These are phyloP conservation scores for Calameuta idolon DNA, from an alignment of 2,888 invertebrate genomes.

Conservation along the genomic window DNA sequence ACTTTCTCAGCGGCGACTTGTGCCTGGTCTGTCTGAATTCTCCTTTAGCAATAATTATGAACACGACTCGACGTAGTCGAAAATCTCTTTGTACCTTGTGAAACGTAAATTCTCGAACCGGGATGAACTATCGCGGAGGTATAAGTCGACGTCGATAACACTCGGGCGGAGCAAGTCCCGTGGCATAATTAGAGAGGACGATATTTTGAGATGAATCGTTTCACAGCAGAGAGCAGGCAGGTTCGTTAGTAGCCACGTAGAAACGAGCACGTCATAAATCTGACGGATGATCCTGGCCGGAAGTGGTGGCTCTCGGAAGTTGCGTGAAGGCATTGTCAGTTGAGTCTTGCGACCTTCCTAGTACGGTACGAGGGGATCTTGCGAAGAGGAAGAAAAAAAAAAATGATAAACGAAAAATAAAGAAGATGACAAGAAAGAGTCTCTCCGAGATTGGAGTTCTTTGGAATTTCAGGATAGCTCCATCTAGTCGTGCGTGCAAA, in stretches of 20 bases:
- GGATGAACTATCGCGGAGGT: not conserved
- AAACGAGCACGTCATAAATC: not conserved
- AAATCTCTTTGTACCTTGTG: not conserved
- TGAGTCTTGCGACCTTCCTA: not conserved
- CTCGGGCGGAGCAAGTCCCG: not conserved
- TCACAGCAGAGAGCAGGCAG: not conserved
- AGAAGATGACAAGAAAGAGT: not conserved
- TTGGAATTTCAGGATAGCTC: not conserved
- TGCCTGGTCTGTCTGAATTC: not conserved
- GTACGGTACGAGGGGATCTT: not conserved
- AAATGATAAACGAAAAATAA: not conserved
- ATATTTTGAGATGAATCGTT: not conserved
- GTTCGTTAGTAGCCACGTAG: conserved; percentile 3
- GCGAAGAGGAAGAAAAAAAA: not conserved
- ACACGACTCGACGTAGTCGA: not conserved
- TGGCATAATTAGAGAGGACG: not conserved
- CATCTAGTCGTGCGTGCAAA: not conserved
- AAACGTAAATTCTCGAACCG: not conserved
- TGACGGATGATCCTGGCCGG: conserved; percentile 3
- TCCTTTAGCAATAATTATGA: not conserved
- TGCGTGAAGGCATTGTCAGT: not conserved
- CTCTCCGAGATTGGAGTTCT: not conserved
- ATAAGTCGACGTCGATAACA: not conserved
- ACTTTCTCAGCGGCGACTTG: not conserved
- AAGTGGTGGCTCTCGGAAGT: not conserved